Conservation (phyloP, 2,888 invertebrate genomes). For the Archips crataeganus region DNA sequence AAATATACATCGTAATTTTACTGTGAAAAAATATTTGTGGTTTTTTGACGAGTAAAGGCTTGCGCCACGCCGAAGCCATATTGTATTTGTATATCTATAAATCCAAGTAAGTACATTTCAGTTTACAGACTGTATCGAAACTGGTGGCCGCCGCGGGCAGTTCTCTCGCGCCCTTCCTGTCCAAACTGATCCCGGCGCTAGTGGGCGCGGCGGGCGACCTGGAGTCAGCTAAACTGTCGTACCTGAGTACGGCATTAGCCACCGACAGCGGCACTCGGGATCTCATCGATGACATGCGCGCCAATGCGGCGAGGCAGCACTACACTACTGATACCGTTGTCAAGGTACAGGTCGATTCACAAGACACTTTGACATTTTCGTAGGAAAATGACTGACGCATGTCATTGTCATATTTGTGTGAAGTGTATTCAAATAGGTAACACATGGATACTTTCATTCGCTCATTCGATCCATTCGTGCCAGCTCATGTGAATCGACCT, state of each 20-base stretch:
- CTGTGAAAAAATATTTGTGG: too few relatives aligned
- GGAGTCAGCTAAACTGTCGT: conserved; percentile 92
- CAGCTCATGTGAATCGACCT: too few relatives aligned
- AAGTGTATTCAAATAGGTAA: too few relatives aligned
- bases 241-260: conserved; percentile 90
- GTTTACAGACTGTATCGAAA: conserved; percentile 94
- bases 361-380: too few relatives aligned
- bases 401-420: too few relatives aligned
- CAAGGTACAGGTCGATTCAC: conserved; percentile 75
- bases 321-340: conserved; percentile 95
- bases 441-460: too few relatives aligned
- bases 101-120: conserved; percentile 56
- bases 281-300: conserved; percentile 91
- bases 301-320: conserved; percentile 93
- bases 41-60: too few relatives aligned
- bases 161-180: conserved; percentile 92
- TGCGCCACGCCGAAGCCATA: not conserved
- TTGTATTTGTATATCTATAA: not conserved
- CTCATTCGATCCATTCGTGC: too few relatives aligned
- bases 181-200: conserved; percentile 92
- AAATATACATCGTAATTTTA: too few relatives aligned
- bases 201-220: conserved; percentile 95
- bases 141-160: conserved; percentile 93
- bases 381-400: too few relatives aligned
- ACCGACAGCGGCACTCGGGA: conserved; percentile 91